Percentiles rank a stretch among this genome's conserved stretches.
These are phyloP conservation scores for Coboldia fuscipes DNA, from an alignment of 1,140 invertebrate genomes.

Conservation along the genomic window DNA sequence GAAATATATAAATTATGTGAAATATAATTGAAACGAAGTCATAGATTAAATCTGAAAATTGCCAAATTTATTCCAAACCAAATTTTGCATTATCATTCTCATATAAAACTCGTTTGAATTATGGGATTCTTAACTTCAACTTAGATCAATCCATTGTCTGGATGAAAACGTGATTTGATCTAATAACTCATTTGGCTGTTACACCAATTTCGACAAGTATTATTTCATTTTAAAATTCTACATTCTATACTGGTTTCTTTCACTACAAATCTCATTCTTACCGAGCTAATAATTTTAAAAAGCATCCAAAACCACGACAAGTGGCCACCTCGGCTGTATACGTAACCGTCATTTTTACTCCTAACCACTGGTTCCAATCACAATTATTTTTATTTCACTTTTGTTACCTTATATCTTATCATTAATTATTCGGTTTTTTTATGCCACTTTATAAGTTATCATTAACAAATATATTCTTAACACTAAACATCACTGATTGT, in stretches of 20 bases:
- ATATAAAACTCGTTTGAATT: neutral
- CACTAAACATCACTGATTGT: too few species aligned
- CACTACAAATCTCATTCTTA: conserved; percentile 19
- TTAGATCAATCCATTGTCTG: neutral
- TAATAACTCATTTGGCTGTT: neutral
- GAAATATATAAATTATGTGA: conserved; percentile 23
- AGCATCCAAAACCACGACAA: conserved; percentile 63
- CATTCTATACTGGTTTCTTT: neutral
- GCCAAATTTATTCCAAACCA: neutral
- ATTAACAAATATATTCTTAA: too few species aligned
- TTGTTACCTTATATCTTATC: too few species aligned
- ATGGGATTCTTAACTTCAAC: neutral
- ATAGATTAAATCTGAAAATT: neutral
- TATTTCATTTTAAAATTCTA: neutral
- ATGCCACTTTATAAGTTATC: too few species aligned
- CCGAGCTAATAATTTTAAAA: conserved; percentile 61
- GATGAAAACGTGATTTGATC: neutral
- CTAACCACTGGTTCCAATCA: too few species aligned
- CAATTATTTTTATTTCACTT: too few species aligned
- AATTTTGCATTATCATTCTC: neutral
- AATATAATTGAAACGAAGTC: neutral
- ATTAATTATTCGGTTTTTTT: too few species aligned
- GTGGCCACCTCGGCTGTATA: conserved; percentile 78
- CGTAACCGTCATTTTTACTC: conserved; percentile 69
- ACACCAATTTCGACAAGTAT: neutral